These are phyloP conservation scores for Temnothorax nylanderi DNA, from an alignment of 1,140 invertebrate species.

Conservation along the genomic window DNA sequence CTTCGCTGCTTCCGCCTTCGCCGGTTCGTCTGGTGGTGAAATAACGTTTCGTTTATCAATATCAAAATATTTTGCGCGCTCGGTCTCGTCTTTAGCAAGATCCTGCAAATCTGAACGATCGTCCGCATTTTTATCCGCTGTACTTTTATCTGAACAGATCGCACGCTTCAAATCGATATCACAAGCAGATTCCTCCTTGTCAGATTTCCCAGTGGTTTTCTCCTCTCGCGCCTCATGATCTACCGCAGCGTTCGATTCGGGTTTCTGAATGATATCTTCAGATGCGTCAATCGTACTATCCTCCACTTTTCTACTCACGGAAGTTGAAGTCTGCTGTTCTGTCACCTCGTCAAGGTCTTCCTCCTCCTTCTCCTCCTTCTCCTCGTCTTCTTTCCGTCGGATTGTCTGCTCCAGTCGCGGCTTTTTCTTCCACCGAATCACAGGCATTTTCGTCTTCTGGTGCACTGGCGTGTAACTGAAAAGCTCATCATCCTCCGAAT, in stretches of 20 bases:
- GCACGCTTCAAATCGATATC: background rate
- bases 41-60: background rate
- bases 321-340: background rate
- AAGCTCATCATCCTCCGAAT: slow-evolving; percentile 35
- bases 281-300: no score
- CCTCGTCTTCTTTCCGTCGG: background rate
- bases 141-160: background rate
- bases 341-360: background rate
- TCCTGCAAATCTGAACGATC: background rate
- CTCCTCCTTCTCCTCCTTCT: background rate
- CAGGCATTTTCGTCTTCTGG: background rate
- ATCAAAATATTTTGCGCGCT: background rate
- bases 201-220: background rate
- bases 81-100: background rate
- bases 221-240: background rate
- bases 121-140: background rate
- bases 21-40: background rate
- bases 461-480: background rate
- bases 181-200: background rate
- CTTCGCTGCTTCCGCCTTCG: background rate
- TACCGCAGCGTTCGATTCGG: background rate
- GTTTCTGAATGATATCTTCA: background rate
- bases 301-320: background rate
- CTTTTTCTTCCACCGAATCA: slow-evolving; percentile 42
- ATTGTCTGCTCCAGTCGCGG: background rate